Conservation (phyloP, 2,113 vertebrate species). For the Charadrius vociferus region DNA sequence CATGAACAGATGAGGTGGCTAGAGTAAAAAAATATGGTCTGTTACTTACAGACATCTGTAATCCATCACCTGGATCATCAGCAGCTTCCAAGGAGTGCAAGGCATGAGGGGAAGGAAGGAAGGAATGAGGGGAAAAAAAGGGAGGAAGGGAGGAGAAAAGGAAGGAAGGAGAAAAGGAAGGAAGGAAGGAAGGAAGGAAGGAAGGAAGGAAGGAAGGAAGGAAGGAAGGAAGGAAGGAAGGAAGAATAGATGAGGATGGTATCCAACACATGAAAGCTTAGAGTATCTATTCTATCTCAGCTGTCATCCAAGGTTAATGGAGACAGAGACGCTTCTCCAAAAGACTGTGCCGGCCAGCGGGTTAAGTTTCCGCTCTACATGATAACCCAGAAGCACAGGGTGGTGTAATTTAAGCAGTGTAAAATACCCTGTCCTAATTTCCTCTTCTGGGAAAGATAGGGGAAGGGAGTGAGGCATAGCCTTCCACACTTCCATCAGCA, state of each 20-base stretch:
- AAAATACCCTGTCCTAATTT: not conserved
- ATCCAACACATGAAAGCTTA: not conserved
- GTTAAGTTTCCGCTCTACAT: accelerated
- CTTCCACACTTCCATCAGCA: not conserved
- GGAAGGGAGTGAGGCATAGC: not conserved
- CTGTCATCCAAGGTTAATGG: not conserved
- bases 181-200: too few relatives aligned
- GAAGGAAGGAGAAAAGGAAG: not conserved
- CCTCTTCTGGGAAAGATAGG: not conserved
- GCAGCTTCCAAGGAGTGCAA: not conserved
- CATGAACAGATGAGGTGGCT: not conserved
- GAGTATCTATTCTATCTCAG: not conserved
- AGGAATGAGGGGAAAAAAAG: not conserved
- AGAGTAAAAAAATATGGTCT: not conserved
- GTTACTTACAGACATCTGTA: not conserved
- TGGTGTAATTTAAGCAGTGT: not conserved
- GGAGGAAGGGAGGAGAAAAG: too few relatives aligned
- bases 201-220: not conserved
- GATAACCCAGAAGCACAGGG: not conserved
- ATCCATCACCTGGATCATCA: not conserved
- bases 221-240: not conserved
- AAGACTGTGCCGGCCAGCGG: not conserved
- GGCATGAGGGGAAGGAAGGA: not conserved
- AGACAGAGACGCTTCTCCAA: not conserved
- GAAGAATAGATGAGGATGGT: too few relatives aligned